phyloP scores from a whole-genome alignment of 2,113 vertebrate genomes.

The Phyllopteryx taeniolatus region DNA sequence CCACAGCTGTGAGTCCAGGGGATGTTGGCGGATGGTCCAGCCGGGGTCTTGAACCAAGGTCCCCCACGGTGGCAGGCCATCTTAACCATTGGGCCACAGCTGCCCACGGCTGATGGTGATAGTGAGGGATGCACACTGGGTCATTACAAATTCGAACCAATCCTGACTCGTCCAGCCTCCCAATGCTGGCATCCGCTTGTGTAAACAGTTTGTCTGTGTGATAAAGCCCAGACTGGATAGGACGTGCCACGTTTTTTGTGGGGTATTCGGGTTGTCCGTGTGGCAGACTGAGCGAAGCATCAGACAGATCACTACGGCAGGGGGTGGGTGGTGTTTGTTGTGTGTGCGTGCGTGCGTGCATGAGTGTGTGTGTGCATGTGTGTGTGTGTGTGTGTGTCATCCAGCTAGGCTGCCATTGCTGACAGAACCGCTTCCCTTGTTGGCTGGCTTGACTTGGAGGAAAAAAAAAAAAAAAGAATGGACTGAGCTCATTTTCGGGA shows the following conservation, averaged over 20 bases:
- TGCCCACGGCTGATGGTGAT: background rate
- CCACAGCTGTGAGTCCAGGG: no score
- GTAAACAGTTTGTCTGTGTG: constrained; percentile 55
- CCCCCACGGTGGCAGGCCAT: no score
- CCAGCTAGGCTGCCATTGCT: constrained; percentile 39
- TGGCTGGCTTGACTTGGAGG: constrained; percentile 36
- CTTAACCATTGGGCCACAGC: no score
- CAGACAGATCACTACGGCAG: constrained; percentile 44
- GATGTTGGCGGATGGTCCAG: no score
- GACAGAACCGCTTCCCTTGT: constrained; percentile 47
- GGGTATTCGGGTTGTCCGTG: constrained; percentile 49
- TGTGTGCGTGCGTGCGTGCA: background rate
- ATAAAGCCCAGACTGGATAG: constrained; percentile 48
- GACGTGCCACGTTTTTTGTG: constrained; percentile 29
- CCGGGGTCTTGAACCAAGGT: no score
- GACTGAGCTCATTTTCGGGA: constrained; percentile 24
- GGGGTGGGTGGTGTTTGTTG: constrained; percentile 3
- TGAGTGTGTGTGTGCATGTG: constrained; percentile 33
- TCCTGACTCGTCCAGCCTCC: background rate
- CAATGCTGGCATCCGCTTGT: constrained; percentile 21
- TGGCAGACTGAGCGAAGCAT: constrained; percentile 46
- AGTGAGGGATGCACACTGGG: background rate
- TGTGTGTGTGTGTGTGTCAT: constrained; percentile 49
- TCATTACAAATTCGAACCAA: background rate
- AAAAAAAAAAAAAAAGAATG: background rate